These are phyloP conservation scores for Nomada ferruginata DNA, from an alignment of 2,888 invertebrate species.

Conservation along the genomic window DNA sequence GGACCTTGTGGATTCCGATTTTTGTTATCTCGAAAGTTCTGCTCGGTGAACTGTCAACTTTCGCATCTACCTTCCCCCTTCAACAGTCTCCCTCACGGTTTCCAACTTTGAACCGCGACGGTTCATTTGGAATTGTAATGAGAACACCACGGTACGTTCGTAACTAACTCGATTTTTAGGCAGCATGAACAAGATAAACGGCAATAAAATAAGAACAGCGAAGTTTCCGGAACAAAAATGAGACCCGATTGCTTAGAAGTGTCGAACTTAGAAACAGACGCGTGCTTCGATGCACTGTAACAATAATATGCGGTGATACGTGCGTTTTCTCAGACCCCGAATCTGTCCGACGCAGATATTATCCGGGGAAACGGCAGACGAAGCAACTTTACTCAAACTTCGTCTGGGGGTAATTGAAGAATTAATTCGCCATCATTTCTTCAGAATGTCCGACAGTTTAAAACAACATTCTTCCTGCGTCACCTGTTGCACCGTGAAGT, in stretches of 20 bases:
- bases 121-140: neutral
- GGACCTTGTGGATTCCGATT: neutral
- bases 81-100: no score
- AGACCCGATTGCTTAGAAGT: neutral
- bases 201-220: neutral
- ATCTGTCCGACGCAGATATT: neutral
- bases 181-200: neutral
- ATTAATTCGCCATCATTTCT: neutral
- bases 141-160: no score
- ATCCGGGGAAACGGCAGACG: neutral
- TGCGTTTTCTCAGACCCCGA: neutral
- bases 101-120: no score
- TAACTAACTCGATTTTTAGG: neutral
- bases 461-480: neutral
- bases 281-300: neutral
- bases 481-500: slow-evolving; percentile 23
- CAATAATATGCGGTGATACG: neutral
- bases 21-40: neutral
- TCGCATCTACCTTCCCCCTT: neutral
- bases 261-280: neutral
- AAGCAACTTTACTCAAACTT: neutral
- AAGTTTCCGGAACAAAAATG: neutral
- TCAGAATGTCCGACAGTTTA: neutral
- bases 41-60: neutral
- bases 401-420: neutral